Evolutionary conservation across 2,888 invertebrate genomes (phyloP), one percentile per base, ranked within the genome.

Genomic region (Zaprionus lineosus): DNA sequence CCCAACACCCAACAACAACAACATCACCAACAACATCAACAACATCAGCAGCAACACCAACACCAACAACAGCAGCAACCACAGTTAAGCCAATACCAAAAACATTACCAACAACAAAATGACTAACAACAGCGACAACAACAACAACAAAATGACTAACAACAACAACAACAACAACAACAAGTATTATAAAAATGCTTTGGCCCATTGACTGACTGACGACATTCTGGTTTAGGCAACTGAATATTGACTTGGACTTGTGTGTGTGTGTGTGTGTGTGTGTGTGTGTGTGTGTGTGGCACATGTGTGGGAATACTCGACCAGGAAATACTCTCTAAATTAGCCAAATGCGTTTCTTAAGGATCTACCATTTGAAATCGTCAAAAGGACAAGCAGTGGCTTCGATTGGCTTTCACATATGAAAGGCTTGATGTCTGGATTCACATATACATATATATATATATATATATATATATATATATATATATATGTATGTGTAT

Each of bases 121-220:
- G 6, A 24, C 6, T 8, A 2, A 24, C 24, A 24, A 24, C 2
- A 24, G n/a, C 24, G n/a, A 24, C 6, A 2, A 24, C 8, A 24
- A 47, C 24, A 34, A 34, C 46, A 28, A 44, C 36, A 53, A 44
- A 15, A 57, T 37, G 41, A 15, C 36, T 31, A 19, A 31, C 33
- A 48, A 12, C 15, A 24, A 52, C 16, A 44, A 24, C 34, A 46
- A 33, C 34, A 41, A 56, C 28, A 31, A 37, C 36, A 44, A 36
- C 41, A 12, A 57, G 43, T 36, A 24, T 24, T 24, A 31, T 55
- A 67, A 53, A 67, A 72, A 52, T 71, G 56, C 28, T 62, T 72
- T 66, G 55, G 44, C 60, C 53, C 57, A 53, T 62, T 62, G 71
- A 71, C 70, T 48, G 66, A 50, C 74, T 59, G 60, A 48, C 52